Conservation (phyloP, 2,113 vertebrate species). For the Notothenia rossii region DNA sequence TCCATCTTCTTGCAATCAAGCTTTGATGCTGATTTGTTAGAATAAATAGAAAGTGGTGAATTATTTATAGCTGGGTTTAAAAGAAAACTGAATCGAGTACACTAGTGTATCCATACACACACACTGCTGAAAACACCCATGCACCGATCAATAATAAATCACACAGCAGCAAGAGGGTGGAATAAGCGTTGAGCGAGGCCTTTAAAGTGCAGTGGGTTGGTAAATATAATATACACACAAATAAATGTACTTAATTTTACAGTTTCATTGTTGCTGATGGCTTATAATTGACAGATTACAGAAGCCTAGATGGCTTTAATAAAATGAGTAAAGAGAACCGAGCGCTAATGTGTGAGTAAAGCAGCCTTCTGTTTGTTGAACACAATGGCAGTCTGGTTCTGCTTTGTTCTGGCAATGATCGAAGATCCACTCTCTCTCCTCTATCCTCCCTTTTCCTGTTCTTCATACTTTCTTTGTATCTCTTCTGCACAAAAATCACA, state of each 20-base stretch:
- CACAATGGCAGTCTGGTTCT: slow-evolving; percentile 23
- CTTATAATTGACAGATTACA: slow-evolving; percentile 24
- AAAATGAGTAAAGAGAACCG: not conserved
- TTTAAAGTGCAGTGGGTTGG: slow-evolving; percentile 52
- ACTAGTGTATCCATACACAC: slow-evolving; percentile 11
- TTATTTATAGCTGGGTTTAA: slow-evolving; percentile 58
- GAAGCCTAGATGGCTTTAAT: not conserved
- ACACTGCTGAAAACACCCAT: slow-evolving; percentile 56
- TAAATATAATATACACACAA: slow-evolving; percentile 56
- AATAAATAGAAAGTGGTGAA: slow-evolving; percentile 69
- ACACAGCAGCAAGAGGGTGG: slow-evolving; percentile 63
- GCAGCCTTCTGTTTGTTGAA: slow-evolving; percentile 18
- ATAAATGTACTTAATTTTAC: slow-evolving; percentile 33
- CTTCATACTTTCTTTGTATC: not conserved
- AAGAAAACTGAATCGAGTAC: slow-evolving; percentile 50
- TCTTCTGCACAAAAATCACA: slow-evolving; percentile 23
- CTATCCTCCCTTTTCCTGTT: not conserved
- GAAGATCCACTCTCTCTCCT: slow-evolving; percentile 1
- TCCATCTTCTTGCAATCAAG: slow-evolving; percentile 42
- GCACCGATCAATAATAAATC: slow-evolving; percentile 81
- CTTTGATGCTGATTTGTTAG: slow-evolving; percentile 66
- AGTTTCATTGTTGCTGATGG: slow-evolving; percentile 6
- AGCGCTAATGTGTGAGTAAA: slow-evolving; percentile 16
- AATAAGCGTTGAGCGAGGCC: slow-evolving; percentile 53
- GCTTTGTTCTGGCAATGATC: slow-evolving; percentile 24